Conservation (phyloP, 2,888 invertebrate species). For the Onchidella celtica region DNA sequence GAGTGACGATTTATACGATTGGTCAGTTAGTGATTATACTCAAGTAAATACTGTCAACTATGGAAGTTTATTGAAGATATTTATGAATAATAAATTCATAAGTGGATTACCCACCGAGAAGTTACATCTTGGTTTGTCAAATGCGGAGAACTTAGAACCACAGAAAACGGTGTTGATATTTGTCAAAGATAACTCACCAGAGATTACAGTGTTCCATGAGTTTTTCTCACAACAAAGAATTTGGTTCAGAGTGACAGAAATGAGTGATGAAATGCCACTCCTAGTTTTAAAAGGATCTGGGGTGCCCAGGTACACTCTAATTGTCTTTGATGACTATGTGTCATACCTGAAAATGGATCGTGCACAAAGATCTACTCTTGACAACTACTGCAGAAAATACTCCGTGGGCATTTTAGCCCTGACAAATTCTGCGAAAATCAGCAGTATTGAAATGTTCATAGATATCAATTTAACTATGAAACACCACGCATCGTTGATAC, state of each 20-base stretch:
- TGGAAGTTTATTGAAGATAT: background rate
- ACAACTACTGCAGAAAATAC: slow-evolving; percentile 98
- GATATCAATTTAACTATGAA: slow-evolving; percentile 93
- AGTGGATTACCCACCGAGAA: background rate
- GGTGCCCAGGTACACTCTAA: slow-evolving; percentile 83
- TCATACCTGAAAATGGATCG: slow-evolving; percentile 98
- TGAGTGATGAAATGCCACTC: background rate
- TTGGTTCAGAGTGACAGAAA: background rate
- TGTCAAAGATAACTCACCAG: background rate
- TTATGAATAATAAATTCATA: background rate
- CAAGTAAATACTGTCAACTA: too few relatives aligned
- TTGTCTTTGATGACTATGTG: slow-evolving; percentile 97
- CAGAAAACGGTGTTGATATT: slow-evolving; percentile 14
- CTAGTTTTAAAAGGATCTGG: background rate
- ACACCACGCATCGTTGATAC: slow-evolving; percentile 69
- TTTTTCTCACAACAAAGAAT: slow-evolving; percentile 32
- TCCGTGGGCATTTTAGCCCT: slow-evolving; percentile 95
- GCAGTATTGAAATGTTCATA: slow-evolving; percentile 84
- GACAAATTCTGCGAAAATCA: slow-evolving; percentile 75
- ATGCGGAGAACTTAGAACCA: background rate
- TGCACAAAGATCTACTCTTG: slow-evolving; percentile 96
- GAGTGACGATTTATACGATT: too few relatives aligned
- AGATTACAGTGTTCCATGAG: background rate
- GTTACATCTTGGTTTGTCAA: background rate
- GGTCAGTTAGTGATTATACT: too few relatives aligned